These are phyloP conservation scores for Synchiropus splendidus DNA, from an alignment of 2,113 vertebrate species.

Conservation along the genomic window DNA sequence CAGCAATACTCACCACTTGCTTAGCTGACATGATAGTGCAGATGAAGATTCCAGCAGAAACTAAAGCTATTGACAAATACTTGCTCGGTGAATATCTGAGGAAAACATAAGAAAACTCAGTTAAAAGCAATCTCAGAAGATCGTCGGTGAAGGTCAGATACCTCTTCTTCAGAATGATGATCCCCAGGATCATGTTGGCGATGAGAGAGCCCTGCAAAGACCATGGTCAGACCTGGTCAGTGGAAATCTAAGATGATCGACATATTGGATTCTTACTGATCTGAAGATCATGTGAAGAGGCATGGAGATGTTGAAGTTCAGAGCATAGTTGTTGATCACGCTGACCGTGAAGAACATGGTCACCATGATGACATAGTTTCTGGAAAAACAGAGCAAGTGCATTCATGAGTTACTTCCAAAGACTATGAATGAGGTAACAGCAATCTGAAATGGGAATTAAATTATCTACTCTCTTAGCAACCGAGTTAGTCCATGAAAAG, in stretches of 20 bases:
- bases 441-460: no score
- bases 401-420: not conserved
- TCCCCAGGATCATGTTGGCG: constrained; percentile 90
- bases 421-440: no score
- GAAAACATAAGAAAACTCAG: not conserved
- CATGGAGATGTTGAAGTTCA: constrained; percentile 95
- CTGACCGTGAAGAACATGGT: constrained; percentile 97
- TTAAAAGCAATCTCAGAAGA: no score
- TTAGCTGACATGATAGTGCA: constrained; percentile 96
- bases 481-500: no score
- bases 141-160: constrained; percentile 26
- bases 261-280: constrained; percentile 73
- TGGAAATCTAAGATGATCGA: not conserved
- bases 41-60: constrained; percentile 93
- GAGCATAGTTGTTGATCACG: constrained; percentile 94
- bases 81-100: constrained; percentile 83
- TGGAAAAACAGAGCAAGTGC: constrained; percentile 31
- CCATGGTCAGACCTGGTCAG: not conserved
- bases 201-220: constrained; percentile 87
- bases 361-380: constrained; percentile 89
- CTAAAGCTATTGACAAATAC: constrained; percentile 81
- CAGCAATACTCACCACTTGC: constrained; percentile 81
- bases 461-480: no score
- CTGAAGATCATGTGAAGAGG: constrained; percentile 98
- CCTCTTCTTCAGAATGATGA: constrained; percentile 96